Conservation (phyloP, 2,797 vertebrate species). For the Hippoglossus hippoglossus region DNA sequence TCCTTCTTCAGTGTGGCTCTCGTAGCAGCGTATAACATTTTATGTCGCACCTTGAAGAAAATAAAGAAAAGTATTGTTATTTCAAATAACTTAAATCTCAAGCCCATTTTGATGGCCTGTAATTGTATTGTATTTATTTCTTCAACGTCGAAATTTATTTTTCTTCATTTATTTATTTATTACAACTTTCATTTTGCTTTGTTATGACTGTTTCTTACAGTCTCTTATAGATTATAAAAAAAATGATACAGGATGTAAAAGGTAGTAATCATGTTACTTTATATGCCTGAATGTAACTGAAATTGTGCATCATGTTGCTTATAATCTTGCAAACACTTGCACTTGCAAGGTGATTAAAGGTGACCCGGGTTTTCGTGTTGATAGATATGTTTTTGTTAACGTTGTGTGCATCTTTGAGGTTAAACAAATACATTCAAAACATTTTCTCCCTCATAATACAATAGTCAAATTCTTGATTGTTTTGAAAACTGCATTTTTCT, state of each 20-base stretch:
- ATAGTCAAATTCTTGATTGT: no score
- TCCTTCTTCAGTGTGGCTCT: conserved; percentile 97
- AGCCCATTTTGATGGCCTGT: not conserved
- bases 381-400: not conserved
- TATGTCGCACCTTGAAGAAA: conserved; percentile 90
- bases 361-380: no score
- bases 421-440: no score
- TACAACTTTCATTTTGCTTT: not conserved
- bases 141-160: no score
- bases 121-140: not conserved
- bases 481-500: no score
- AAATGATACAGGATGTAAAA: not conserved
- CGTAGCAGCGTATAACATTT: conserved; percentile 98
- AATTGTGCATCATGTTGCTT: no score
- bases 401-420: no score
- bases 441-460: no score
- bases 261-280: not conserved
- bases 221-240: not conserved
- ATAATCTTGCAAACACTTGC: no score
- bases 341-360: no score
- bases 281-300: no score
- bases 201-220: not conserved
- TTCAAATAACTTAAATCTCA: not conserved
- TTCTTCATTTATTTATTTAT: not conserved
- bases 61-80: not conserved